These are phyloP conservation scores for Pseudomugil tenellus DNA, from an alignment of 2,797 vertebrate genomes.

Conservation along the genomic window DNA sequence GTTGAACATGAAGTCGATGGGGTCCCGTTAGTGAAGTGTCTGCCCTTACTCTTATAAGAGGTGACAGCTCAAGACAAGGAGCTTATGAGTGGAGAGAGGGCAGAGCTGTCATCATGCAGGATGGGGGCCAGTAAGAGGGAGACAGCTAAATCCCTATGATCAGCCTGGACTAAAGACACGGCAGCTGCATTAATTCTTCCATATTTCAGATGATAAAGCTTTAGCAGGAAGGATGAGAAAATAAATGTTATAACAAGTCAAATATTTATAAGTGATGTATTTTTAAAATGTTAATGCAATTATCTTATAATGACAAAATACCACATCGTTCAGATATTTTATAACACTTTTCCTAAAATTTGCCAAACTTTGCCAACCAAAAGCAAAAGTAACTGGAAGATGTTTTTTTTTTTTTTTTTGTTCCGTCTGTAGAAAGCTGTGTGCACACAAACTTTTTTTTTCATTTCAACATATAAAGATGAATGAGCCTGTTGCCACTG, in stretches of 20 bases:
- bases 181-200: slow-evolving; percentile 42
- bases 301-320: background rate
- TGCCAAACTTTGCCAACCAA: no score
- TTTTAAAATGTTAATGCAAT: background rate
- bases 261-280: background rate
- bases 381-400: no score
- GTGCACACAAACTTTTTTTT: background rate
- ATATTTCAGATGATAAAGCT: slow-evolving; percentile 22
- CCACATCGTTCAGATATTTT: background rate
- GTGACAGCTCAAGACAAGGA: slow-evolving; percentile 24
- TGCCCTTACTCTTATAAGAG: slow-evolving; percentile 12
- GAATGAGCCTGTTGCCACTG: slow-evolving; percentile 25
- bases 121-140: slow-evolving; percentile 39
- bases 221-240: background rate
- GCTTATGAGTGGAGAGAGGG: slow-evolving; percentile 16
- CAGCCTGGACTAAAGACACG: slow-evolving; percentile 26
- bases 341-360: background rate
- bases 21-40: background rate
- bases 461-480: slow-evolving; percentile 12
- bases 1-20: background rate
- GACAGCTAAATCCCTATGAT: slow-evolving; percentile 61
- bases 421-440: background rate
- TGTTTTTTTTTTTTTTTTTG: no score
- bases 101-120: slow-evolving; percentile 46
- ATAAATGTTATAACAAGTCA: slow-evolving; percentile 10